Evolutionary conservation across 2,113 vertebrate species (phyloP), one percentile per base, ranked within the genome.

Genomic region (Athene cunicularia): DNA sequence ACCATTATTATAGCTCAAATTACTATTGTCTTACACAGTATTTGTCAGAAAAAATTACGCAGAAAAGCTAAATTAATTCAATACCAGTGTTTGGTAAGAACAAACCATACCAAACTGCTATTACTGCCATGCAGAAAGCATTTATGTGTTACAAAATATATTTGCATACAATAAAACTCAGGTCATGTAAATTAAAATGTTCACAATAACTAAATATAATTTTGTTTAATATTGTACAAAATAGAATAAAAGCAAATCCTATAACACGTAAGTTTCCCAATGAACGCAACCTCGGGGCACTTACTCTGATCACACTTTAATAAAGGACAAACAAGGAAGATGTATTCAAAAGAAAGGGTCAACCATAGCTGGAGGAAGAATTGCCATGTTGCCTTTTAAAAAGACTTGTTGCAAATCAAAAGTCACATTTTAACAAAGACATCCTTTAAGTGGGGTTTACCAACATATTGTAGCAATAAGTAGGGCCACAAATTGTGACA

Each of bases 1-100:
- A 88, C 71, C 22, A 90, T 96, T 79, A 97, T 93, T 95, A 94
- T 28, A 91, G 83, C 87, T 93, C 47, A 94, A 92, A 93, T 92
- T 56, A 95, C 47, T 91, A 82, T 45, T 88, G 39, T 84, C 58
- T 55, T 92, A 58, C 56, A 71, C n/a, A 32, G 87, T 80, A 73
- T 66, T 88, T 96, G 37, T 67, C 75, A 95, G 76, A 93, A 97
- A 97, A 93, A 79, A 43, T 47, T 43, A 91, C 49, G 10, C 1
- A 12, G 45, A 94, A 89, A 96, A 94, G 49, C 60, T 80, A 94
- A 97, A 90, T 63, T 86, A 33, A 64, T 92, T 87, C 26, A 79
- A 86, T n/a, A 84, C 6, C n/a, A 50, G 13, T 20, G 30, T 76
- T 90, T 82, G 53, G 47, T n/a, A 92, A 90, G 80, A 95, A 76